Evolutionary conservation across 1,140 invertebrate species (phyloP).

Genomic region (Drosophila trapezifrons): DNA sequence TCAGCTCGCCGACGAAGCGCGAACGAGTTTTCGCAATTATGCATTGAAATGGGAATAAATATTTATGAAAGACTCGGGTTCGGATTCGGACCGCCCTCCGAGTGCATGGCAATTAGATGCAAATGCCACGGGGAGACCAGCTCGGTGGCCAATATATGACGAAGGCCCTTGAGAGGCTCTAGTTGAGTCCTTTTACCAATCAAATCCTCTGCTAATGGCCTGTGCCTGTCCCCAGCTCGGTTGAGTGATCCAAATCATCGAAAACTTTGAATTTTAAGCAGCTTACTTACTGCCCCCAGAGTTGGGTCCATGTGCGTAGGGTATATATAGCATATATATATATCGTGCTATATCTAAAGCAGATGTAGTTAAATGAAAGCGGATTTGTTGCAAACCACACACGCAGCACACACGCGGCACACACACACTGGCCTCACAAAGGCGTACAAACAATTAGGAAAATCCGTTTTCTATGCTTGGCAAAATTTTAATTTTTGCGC

Average conservation of each 20-base stretch:
- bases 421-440: conserved; percentile 12
- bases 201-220: conserved; percentile 62
- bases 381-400: conserved; percentile 51
- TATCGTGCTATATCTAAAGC: background rate
- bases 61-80: conserved; percentile 50
- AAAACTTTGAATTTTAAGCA: conserved; percentile 74
- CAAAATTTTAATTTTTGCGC: conserved; percentile 47
- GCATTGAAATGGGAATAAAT: conserved; percentile 59
- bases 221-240: conserved; percentile 29
- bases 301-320: background rate
- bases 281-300: conserved; percentile 40
- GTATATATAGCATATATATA: background rate
- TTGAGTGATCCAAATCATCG: conserved; percentile 62
- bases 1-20: conserved; percentile 25
- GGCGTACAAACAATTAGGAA: conserved; percentile 38
- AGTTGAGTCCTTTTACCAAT: conserved; percentile 8
- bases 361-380: conserved; percentile 57
- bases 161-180: conserved; percentile 1
- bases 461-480: conserved; percentile 38
- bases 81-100: conserved; percentile 14
- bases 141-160: conserved; percentile 16
- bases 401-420: no score
- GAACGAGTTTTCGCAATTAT: conserved; percentile 46
- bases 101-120: conserved; percentile 59
- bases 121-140: conserved; percentile 25